Evolutionary conservation across 2,113 vertebrate genomes (phyloP).

Genomic region (Talpa occidentalis): DNA sequence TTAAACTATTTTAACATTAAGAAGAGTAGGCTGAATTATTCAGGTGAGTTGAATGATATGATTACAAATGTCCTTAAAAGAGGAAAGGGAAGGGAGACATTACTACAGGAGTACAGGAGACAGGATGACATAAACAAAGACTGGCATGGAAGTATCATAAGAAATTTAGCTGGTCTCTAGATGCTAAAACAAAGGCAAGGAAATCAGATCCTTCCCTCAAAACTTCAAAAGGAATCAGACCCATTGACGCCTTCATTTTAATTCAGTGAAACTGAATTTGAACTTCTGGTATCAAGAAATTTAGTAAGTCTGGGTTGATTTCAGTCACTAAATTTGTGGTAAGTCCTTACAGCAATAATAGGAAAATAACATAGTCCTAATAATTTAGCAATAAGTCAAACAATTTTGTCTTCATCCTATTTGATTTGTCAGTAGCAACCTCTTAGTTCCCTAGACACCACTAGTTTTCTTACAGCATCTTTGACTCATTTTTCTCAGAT

Average conservation of each 20-base stretch:
- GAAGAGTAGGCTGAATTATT: background rate
- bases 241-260: background rate
- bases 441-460: background rate
- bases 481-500: background rate
- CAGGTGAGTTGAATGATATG: background rate
- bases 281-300: background rate
- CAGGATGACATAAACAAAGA: background rate
- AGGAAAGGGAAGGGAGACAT: background rate
- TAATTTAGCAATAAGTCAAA: background rate
- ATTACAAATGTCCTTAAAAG: background rate
- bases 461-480: background rate
- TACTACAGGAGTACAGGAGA: background rate
- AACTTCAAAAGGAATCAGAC: background rate
- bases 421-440: background rate
- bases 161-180: background rate
- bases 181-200: background rate
- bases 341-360: background rate
- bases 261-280: background rate
- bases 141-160: background rate
- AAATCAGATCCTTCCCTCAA: background rate
- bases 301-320: background rate
- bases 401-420: background rate
- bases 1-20: constrained; percentile 1
- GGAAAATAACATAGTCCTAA: background rate
- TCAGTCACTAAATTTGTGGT: background rate